Base-by-base conservation (phyloP, 2,113 vertebrate species). In the Oncorhynchus masou region DNA sequence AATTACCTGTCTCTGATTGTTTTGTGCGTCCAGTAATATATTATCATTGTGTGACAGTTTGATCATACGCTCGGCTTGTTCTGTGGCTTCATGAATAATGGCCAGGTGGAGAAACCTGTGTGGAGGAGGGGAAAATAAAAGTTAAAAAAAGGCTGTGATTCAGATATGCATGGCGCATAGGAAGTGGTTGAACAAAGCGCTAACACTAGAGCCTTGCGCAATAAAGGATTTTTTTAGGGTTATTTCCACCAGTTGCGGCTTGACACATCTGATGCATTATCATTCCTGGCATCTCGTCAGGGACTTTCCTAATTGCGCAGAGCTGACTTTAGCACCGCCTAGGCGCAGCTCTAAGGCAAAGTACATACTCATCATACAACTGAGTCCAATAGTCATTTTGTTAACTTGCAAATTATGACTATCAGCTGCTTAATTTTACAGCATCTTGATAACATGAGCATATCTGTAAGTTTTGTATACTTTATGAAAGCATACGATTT, bases 1-100 rank as follows among this genome's bases (percentile, higher is more conserved):
- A 74, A 20, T 87, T 94, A 98, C 97, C 97, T 99, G 98, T 93
- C 95, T 95, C 78, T 99, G 95, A 91, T 96, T 93, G 90, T 99
- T 99, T 92, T 98, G 97, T 29, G 88, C 83, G 73, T 98, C 96
- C 62, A 99, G 93, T 87, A 95, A 99, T 0, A 81, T 76, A 85
- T 98, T 94, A 85, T 98, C 94, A 20, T 91, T 87, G 20, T 90
- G 86, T 1, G 94, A 92, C 71, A 94, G 92, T 59, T 91, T 94
- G 87, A 99, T 94, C 84, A 96, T 95, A 81, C 97, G 93, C 27
- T 91, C 68, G 12, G 94, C 94, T 81, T 96, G 86, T 0, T 94
- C 89, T 45, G 93, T 93, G 45, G 96, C 95, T 84, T 97, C 95
- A 7, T 99, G 97, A 82, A 99, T 99, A 81, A 99, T 91, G 2